Percentiles rank a stretch among this genome's conserved stretches.
phyloP scores from a whole-genome alignment of 2,888 invertebrate genomes.

The Philhelius pedissequus region DNA sequence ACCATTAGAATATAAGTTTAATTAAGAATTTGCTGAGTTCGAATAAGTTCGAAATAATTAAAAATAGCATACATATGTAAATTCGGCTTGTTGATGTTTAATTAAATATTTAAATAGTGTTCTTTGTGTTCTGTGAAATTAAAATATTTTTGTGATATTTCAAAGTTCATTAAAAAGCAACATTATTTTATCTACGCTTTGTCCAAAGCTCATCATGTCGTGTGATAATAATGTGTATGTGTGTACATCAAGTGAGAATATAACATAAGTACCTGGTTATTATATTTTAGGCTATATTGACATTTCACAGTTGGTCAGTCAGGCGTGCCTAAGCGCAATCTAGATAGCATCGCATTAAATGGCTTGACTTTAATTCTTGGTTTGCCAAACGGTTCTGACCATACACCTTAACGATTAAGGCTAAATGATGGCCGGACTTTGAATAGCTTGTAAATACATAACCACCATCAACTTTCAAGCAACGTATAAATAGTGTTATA shows the following conservation, averaged over 20 bases:
- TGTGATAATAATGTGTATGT: background rate
- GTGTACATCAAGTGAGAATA: slow-evolving; percentile 10
- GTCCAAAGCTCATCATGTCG: background rate
- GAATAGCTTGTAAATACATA: slow-evolving; percentile 35
- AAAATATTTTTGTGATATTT: background rate
- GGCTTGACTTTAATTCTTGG: slow-evolving; percentile 42
- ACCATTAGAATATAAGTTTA: background rate
- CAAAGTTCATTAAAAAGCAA: background rate
- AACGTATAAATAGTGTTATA: background rate
- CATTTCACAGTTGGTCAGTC: slow-evolving; percentile 35
- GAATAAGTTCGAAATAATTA: background rate
- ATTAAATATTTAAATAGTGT: background rate
- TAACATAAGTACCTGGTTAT: slow-evolving; percentile 9
- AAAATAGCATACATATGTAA: background rate
- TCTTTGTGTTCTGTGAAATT: background rate
- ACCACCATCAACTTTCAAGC: slow-evolving; percentile 11
- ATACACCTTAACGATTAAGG: slow-evolving; percentile 36
- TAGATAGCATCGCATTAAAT: slow-evolving; percentile 27
- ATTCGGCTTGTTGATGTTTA: background rate
- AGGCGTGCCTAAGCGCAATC: background rate
- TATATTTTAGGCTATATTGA: background rate
- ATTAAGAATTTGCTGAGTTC: background rate
- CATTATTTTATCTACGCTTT: background rate
- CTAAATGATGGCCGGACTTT: slow-evolving; percentile 43
- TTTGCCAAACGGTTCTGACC: slow-evolving; percentile 21